These are phyloP conservation scores for Heteromormyrus szaboi DNA, from an alignment of 2,797 vertebrate genomes.

Conservation along the genomic window DNA sequence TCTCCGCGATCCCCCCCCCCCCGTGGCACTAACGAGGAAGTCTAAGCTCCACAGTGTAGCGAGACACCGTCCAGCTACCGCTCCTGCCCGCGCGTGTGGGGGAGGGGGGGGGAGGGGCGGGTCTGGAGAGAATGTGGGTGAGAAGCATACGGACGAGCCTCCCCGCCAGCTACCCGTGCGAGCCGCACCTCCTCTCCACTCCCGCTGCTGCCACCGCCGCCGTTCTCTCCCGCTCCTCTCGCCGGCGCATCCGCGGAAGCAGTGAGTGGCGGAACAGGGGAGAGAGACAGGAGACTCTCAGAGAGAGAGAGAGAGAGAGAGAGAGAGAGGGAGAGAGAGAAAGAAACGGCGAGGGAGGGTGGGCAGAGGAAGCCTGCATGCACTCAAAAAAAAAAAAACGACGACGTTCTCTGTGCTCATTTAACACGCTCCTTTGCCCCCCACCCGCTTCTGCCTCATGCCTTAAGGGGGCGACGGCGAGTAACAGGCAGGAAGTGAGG, in stretches of 20 bases:
- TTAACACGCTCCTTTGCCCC: slow-evolving; percentile 40
- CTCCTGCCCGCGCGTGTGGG: background rate
- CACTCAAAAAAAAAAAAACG: slow-evolving; percentile 3
- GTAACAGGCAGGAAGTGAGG: background rate
- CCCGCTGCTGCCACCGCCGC: slow-evolving; percentile 15
- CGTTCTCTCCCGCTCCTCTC: slow-evolving; percentile 47
- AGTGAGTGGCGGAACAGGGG: slow-evolving; percentile 64
- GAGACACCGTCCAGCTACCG: slow-evolving; percentile 56
- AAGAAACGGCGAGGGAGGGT: slow-evolving; percentile 21
- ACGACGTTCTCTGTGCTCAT: slow-evolving; percentile 43
- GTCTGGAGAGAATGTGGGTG: slow-evolving; percentile 18
- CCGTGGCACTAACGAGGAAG: slow-evolving; percentile 53
- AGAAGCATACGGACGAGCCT: slow-evolving; percentile 51
- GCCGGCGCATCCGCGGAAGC: slow-evolving; percentile 69
- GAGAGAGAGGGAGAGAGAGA: slow-evolving; percentile 21
- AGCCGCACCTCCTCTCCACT: slow-evolving; percentile 15
- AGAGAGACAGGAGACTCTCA: slow-evolving; percentile 43
- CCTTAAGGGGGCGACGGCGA: background rate
- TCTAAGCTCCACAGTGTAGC: slow-evolving; percentile 63
- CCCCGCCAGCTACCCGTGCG: slow-evolving; percentile 45
- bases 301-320: slow-evolving; percentile 26
- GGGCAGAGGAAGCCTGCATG: slow-evolving; percentile 16
- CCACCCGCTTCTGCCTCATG: background rate
- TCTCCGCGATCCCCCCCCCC: slow-evolving; percentile 20
- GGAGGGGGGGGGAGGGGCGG: slow-evolving; percentile 24